Percentiles rank a stretch among this genome's conserved stretches.
Conservation (phyloP, 2,797 vertebrate genomes). For the Ibycter americanus region DNA sequence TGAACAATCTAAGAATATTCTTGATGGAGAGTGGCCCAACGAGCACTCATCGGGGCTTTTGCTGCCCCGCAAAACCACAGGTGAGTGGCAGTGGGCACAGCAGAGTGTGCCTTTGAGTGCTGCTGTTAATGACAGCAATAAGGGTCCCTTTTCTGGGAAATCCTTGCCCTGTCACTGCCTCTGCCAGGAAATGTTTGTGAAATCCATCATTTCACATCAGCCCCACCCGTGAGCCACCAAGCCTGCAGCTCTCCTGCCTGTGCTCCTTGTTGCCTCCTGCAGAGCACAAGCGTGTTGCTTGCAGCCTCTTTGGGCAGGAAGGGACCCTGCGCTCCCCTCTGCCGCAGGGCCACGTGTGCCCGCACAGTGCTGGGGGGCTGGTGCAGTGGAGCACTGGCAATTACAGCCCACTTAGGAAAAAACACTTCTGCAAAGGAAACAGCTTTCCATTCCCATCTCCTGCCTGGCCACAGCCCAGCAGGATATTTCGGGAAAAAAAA, state of each 20-base stretch:
- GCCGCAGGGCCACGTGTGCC: background rate
- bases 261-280: background rate
- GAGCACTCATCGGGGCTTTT: background rate
- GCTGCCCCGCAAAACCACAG: background rate
- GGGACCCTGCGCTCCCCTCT: background rate
- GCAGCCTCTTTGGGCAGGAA: background rate
- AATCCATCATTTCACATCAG: background rate
- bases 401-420: background rate
- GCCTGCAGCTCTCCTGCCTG: rapidly evolving
- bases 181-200: background rate
- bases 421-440: background rate
- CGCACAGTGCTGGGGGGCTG: rapidly evolving
- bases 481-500: rapidly evolving
- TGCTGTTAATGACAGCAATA: background rate
- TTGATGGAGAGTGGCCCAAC: background rate
- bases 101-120: rapidly evolving
- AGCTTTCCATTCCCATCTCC: background rate
- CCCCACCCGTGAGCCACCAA: rapidly evolving
- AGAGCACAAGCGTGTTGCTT: background rate
- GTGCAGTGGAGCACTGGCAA: rapidly evolving
- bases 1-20: background rate
- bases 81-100: background rate
- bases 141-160: background rate
- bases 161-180: background rate
- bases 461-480: background rate